These are phyloP conservation scores for Drosophila nigricruria DNA, from an alignment of 2,888 invertebrate genomes.

Conservation along the genomic window DNA sequence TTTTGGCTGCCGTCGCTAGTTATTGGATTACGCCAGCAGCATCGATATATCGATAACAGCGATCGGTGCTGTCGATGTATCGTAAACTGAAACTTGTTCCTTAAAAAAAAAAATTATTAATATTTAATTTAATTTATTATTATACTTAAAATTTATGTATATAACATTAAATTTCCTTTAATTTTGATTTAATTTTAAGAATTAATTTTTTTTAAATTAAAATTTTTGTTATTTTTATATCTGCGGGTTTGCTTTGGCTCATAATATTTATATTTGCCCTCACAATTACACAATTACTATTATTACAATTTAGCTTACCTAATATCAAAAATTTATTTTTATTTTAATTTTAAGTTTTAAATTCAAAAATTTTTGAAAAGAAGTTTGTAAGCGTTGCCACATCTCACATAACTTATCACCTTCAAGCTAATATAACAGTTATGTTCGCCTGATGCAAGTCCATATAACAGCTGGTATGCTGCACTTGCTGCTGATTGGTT, in stretches of 20 bases:
- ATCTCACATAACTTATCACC: background rate
- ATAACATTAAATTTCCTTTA: background rate
- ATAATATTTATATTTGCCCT: background rate
- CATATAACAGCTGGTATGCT: background rate
- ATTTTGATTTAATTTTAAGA: background rate
- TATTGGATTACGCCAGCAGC: constrained; percentile 1
- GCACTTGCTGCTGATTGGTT: background rate
- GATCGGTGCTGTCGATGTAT: constrained; percentile 15
- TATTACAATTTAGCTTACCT: no score
- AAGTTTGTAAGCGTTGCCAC: background rate
- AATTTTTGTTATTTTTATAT: no score
- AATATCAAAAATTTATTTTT: no score
- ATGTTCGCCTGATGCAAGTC: no score
- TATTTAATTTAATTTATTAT: background rate
- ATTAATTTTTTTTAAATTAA: no score
- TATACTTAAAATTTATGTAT: background rate
- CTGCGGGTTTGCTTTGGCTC: no score
- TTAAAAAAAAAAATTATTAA: background rate
- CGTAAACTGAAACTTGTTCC: background rate
- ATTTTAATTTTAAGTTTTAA: background rate
- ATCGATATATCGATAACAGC: constrained; percentile 28
- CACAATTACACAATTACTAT: no score
- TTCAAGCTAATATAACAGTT: background rate
- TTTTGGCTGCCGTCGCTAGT: constrained; percentile 18
- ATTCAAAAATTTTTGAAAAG: background rate